phyloP scores from a whole-genome alignment of 2,113 vertebrate species.

The Tragelaphus strepsiceros region DNA sequence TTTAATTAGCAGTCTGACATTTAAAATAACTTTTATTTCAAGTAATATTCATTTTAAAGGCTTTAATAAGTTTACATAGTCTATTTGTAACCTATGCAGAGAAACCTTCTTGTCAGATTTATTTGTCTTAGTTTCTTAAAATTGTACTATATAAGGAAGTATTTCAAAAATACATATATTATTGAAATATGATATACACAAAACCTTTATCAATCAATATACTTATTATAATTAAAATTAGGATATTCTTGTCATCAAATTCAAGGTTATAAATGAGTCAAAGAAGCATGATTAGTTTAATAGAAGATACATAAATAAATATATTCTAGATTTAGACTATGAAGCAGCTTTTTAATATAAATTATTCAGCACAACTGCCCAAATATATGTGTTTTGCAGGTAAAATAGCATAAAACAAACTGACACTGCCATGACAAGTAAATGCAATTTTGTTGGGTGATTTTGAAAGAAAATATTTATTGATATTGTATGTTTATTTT shows the following conservation, averaged over 20 bases:
- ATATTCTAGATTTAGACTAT: neutral
- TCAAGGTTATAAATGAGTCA: neutral
- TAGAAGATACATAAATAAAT: neutral
- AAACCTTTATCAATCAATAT: neutral
- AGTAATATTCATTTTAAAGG: neutral
- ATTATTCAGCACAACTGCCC: neutral
- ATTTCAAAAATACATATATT: neutral
- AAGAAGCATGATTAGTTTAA: neutral
- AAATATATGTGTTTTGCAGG: neutral
- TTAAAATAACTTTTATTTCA: slow-evolving; percentile 41
- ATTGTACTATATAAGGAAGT: neutral
- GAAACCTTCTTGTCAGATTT: neutral
- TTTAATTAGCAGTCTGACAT: slow-evolving; percentile 59
- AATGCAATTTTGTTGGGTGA: slow-evolving; percentile 13
- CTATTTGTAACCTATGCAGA: neutral
- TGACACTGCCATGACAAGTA: neutral
- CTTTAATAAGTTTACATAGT: slow-evolving; percentile 24
- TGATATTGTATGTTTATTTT: slow-evolving; percentile 29
- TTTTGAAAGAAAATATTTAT: slow-evolving; percentile 25
- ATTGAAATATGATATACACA: neutral
- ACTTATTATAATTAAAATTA: neutral
- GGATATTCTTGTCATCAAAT: neutral
- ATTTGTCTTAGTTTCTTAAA: neutral
- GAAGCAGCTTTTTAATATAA: slow-evolving; percentile 11
- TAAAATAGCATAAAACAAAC: neutral